Evolutionary conservation across 2,113 vertebrate species (phyloP), one percentile per base, ranked within the genome.

Genomic region (Pseudorhombus dupliciocellatus): DNA sequence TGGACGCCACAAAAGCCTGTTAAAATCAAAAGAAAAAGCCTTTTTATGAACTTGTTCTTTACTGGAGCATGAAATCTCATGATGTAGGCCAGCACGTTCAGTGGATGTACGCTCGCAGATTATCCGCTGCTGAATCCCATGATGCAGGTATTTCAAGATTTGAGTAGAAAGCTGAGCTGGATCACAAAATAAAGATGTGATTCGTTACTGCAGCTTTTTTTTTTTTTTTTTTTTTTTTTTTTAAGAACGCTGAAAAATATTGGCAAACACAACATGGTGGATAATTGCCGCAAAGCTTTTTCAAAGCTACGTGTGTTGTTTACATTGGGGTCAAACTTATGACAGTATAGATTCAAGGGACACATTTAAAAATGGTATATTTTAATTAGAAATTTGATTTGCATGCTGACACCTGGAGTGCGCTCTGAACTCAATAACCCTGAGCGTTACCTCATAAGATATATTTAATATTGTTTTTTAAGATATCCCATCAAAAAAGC

Each of bases 41-140:
- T 66, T 66, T 83, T 72, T 31, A 52, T 56, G 51, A 87, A 83
- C 53, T 63, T 84, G 56, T 61, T 79, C 79, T 82, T 87, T 70
- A 87, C 26, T 84, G 78, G 72, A 84, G 77, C 80, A 52, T 85
- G 79, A 83, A 53, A 84, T 87, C 64, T 65, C 62, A 50, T 62
- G n/a, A 75, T 64, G 71, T 25, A 42, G 61, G 65, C 64, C 56
- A 56, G 67, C 31, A 24, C 56, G 20, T 5, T 46, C 63, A 63
- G 1, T 57, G 61, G 44, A 54, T 74, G 59, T 56, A 54, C 69
- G 61, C 67, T 31, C 12, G 2, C 26, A 28, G 34, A 31, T 59
- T 24, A 53, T n/a, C 50, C 62, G 14, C 31, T 42, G 51, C 69
- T 46, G 30, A 48, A 55, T 22, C 42, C 26, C 59, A 26, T 51